Evolutionary conservation across 2,113 vertebrate genomes (phyloP).

Genomic region (Scartelaos histophorus): DNA sequence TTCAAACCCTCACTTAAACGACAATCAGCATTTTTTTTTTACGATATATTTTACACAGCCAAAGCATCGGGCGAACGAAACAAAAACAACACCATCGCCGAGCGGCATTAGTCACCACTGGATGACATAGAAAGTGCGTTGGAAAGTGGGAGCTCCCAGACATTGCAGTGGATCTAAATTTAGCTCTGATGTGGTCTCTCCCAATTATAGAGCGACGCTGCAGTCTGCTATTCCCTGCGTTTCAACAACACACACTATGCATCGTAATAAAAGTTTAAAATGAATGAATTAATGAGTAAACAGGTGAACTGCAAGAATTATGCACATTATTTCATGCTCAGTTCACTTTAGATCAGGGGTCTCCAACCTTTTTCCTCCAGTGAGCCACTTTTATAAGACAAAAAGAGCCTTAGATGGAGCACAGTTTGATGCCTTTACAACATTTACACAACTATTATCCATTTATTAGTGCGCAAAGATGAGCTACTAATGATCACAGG

Average conservation of each 20-base stretch:
- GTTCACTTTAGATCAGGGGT: background rate
- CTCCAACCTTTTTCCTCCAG: no score
- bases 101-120: conserved; percentile 30
- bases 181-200: conserved; percentile 59
- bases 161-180: conserved; percentile 74
- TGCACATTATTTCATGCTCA: background rate
- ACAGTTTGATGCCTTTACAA: no score
- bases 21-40: conserved; percentile 12
- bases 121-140: conserved; percentile 27
- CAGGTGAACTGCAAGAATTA: background rate
- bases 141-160: conserved; percentile 64
- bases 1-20: background rate
- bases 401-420: no score
- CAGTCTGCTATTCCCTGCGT: conserved; percentile 63
- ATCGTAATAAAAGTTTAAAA: background rate
- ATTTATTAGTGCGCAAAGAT: no score
- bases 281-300: background rate
- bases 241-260: conserved; percentile 27
- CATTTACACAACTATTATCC: no score
- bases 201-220: conserved; percentile 63
- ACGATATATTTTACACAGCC: conserved; percentile 23
- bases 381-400: no score
- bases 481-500: no score
- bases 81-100: conserved; percentile 22
- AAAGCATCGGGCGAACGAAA: conserved; percentile 12